Evolutionary conservation across 92 coral and sea anemone species (phyloP).

Genomic region (Epizoanthus rinbou): DNA sequence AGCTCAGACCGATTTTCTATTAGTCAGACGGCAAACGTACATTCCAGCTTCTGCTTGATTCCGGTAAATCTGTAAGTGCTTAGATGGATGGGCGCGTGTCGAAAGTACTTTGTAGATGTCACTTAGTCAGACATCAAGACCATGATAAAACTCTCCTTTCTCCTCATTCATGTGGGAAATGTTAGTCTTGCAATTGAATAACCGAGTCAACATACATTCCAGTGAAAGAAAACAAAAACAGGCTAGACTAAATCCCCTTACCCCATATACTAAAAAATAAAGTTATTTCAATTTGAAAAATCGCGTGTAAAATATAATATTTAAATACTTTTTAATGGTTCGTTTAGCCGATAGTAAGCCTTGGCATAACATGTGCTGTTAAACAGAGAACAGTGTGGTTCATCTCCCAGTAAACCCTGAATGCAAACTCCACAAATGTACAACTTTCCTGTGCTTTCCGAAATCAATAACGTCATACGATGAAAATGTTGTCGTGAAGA

Average conservation of each 20-base stretch:
- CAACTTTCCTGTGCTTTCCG: not conserved
- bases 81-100: too few relatives aligned
- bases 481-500: not conserved
- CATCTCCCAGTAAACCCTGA: not conserved
- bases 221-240: too few relatives aligned
- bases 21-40: too few relatives aligned
- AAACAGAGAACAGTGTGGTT: not conserved
- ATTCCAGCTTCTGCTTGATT: too few relatives aligned
- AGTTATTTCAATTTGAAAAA: slow-evolving; percentile 35
- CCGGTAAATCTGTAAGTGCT: too few relatives aligned
- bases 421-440: not conserved
- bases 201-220: too few relatives aligned
- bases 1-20: too few relatives aligned
- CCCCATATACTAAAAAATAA: slow-evolving; percentile 29
- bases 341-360: not conserved
- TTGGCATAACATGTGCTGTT: slow-evolving; percentile 3
- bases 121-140: too few relatives aligned
- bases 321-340: slow-evolving; percentile 14
- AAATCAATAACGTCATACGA: not conserved
- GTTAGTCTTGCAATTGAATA: too few relatives aligned
- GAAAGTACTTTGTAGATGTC: too few relatives aligned
- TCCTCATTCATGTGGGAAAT: too few relatives aligned
- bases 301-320: slow-evolving; percentile 40
- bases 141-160: too few relatives aligned
- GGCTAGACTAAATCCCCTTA: not conserved